Conservation (phyloP, 2,888 invertebrate species). For the Coelopa pilipes region DNA sequence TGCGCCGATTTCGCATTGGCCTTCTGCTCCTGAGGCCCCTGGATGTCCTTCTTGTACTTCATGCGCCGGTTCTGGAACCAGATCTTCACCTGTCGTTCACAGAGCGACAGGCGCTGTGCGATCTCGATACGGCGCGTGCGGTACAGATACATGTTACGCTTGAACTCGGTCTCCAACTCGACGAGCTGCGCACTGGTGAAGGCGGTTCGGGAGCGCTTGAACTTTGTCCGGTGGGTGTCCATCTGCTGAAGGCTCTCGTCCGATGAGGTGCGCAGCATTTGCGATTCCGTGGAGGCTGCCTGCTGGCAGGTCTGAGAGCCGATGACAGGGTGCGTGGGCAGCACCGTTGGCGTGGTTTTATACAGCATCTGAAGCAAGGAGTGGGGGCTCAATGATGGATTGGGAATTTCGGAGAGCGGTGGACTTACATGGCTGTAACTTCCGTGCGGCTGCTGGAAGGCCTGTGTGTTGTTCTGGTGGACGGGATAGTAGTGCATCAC, state of each 20-base stretch:
- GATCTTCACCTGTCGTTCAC: conserved; percentile 87
- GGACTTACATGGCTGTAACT: conserved; percentile 38
- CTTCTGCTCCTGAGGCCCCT: conserved; percentile 51
- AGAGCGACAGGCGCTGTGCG: conserved; percentile 90
- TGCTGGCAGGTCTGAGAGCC: not conserved
- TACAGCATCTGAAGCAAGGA: conserved; percentile 20
- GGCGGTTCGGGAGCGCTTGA: conserved; percentile 80
- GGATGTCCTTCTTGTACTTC: conserved; percentile 74
- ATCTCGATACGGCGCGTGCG: conserved; percentile 94
- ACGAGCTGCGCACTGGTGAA: conserved; percentile 96
- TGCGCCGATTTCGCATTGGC: conserved; percentile 46
- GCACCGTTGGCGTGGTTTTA: conserved; percentile 11
- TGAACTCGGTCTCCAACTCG: conserved; percentile 95
- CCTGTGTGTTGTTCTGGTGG: conserved; percentile 16
- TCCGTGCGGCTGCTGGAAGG: conserved; percentile 17
- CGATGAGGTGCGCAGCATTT: conserved; percentile 27
- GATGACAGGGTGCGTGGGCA: not conserved
- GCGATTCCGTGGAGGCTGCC: conserved; percentile 3
- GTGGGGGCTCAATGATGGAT: not conserved
- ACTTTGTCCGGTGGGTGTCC: not conserved
- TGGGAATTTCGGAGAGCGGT: not conserved
- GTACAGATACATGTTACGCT: conserved; percentile 93
- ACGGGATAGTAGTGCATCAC: conserved; percentile 37
- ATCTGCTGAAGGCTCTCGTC: conserved; percentile 31
- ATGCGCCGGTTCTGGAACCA: conserved; percentile 86